These are phyloP conservation scores for Capitulum mitella DNA, from an alignment of 2,888 invertebrate species.

Conservation along the genomic window DNA sequence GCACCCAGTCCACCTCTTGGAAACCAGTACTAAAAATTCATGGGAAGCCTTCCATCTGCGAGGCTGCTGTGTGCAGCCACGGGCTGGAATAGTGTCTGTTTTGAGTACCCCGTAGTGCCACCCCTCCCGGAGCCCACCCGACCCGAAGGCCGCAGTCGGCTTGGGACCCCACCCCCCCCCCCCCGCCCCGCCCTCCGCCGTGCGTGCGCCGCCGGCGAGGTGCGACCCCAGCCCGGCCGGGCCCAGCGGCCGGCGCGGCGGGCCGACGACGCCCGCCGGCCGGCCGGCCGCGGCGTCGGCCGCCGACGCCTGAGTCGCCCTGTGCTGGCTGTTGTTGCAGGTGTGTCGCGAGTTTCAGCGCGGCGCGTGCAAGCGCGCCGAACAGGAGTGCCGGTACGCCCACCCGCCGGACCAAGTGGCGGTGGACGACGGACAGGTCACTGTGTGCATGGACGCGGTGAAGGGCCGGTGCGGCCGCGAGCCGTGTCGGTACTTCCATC, in stretches of 20 bases:
- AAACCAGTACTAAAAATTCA: too few relatives aligned
- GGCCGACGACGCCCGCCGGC: too few relatives aligned
- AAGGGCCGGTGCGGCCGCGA: constrained; percentile 98
- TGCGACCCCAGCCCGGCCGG: background rate
- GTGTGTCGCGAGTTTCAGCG: constrained; percentile 94
- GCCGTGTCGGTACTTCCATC: constrained; percentile 99
- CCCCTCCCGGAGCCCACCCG: too few relatives aligned
- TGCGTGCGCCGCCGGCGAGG: too few relatives aligned
- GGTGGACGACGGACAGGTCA: constrained; percentile 95
- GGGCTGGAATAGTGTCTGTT: too few relatives aligned
- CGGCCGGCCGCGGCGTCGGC: constrained; percentile 6
- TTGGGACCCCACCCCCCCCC: too few relatives aligned
- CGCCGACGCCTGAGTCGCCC: constrained; percentile 29
- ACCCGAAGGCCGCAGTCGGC: too few relatives aligned
- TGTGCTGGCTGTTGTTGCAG: constrained; percentile 40
- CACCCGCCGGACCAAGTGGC: constrained; percentile 93
- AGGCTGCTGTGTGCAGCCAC: too few relatives aligned
- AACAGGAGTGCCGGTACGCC: constrained; percentile 97
- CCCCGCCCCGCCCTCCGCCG: too few relatives aligned
- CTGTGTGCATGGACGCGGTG: constrained; percentile 99
- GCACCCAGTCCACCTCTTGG: too few relatives aligned
- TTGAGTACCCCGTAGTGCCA: too few relatives aligned
- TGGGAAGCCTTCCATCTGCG: too few relatives aligned
- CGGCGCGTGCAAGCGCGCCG: constrained; percentile 95
- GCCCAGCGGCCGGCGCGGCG: background rate